Evolutionary conservation across 2,888 invertebrate species (phyloP), one percentile per base, ranked within the genome.

Genomic region (Epirrita christyi): DNA sequence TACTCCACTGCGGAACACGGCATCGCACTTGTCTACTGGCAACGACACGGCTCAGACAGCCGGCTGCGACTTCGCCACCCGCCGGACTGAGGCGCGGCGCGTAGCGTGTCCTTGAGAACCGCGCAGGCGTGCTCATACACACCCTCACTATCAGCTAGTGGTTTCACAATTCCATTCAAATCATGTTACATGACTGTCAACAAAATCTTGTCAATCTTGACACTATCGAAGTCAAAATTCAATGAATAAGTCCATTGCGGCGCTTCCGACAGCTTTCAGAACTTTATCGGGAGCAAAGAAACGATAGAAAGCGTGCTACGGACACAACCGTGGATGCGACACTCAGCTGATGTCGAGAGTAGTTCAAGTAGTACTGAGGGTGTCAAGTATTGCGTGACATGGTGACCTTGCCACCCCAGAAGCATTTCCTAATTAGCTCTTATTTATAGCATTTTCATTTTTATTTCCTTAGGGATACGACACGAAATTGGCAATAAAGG

Each of bases 11-110:
- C 88, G 86, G 83, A 75, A 83, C 77, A 81, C 78, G 82, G 82
- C 85, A 84, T 81, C 73, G 77, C 80, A 67, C 40, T 21, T 10
- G 10, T 5, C 28, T 13, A 27, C 44, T n/a, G 55, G 68, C 66
- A 55, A 58, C 65, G 67, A 67, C n/a, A 66, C 64, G 66, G 15
- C 8, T 9, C 21, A 70, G 72, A 78, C 87, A 75, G 85, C 83
- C 84, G 81, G 82, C 83, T 83, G 83, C 85, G 81, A 76, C 81
- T 82, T 78, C 81, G 86, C 83, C 86, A 82, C 79, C 80, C 84
- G 86, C 81, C 83, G 76, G 83, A 91, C 90, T 90, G 88, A 88
- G 88, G 85, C 83, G 86, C 85, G 84, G 81, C 76, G 77, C 76
- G 46, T 79, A 75, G 76, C 77, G 80, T 86, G 89, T 78, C 91